phyloP scores from a whole-genome alignment of 92 coral and sea anemone genomes.

The Parazoanthus darwini region DNA sequence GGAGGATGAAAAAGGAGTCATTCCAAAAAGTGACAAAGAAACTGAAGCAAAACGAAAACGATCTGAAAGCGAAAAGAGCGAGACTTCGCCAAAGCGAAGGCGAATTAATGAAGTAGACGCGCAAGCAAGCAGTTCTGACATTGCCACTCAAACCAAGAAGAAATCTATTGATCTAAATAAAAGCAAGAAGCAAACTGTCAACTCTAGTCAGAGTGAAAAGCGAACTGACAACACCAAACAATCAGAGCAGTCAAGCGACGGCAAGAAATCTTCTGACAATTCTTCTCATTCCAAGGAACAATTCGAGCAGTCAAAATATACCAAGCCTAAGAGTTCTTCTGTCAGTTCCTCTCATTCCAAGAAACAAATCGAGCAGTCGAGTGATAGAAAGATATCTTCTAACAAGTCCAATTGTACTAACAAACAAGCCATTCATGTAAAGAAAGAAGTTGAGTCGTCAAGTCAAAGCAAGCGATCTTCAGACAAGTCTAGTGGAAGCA shows the following conservation, averaged over 20 bases:
- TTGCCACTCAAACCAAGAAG: not conserved
- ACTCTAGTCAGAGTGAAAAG: not conserved
- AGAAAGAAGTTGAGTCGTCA: not conserved
- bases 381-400: not conserved
- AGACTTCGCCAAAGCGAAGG: not conserved
- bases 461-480: not conserved
- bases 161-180: not conserved
- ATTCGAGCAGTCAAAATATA: not conserved
- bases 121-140: not conserved
- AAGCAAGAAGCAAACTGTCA: not conserved
- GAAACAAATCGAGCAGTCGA: not conserved
- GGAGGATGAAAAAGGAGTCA: not conserved
- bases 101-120: not conserved
- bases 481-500: not conserved
- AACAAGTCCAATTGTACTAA: not conserved
- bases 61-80: not conserved
- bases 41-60: constrained; percentile 18
- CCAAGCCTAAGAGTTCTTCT: not conserved
- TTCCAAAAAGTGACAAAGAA: not conserved
- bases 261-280: not conserved
- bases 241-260: not conserved
- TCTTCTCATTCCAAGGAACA: not conserved
- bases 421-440: not conserved
- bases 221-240: not conserved
- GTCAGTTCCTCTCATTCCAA: not conserved